Conservation (phyloP, 2,888 invertebrate species). For the Scelioninae gen. 1 region DNA sequence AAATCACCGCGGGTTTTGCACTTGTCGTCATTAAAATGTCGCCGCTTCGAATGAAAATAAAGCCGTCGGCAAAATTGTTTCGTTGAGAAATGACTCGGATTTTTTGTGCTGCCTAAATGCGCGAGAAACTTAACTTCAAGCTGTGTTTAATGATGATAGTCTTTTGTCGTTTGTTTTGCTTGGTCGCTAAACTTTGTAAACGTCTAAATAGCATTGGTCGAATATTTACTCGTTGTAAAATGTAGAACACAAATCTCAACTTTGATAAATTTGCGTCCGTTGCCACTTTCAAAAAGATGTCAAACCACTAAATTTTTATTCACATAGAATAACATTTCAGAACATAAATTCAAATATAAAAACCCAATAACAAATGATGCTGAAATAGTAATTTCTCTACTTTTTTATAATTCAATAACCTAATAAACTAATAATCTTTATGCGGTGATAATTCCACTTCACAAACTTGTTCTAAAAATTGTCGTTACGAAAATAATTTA, state of each 20-base stretch:
- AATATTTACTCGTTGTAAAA: not conserved
- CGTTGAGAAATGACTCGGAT: constrained; percentile 45
- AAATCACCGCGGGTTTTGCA: constrained; percentile 60
- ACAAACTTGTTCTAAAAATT: too few species aligned
- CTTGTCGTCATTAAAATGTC: constrained; percentile 67
- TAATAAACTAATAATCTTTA: too few species aligned
- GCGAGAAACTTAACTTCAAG: constrained; percentile 22
- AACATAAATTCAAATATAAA: too few species aligned
- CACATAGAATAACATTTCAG: too few species aligned
- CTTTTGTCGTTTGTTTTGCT: constrained; percentile 40
- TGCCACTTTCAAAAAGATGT: too few species aligned
- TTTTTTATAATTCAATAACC: too few species aligned
- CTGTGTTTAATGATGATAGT: constrained; percentile 41
- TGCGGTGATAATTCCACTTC: too few species aligned
- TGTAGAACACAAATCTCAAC: not conserved
- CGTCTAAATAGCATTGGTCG: constrained; percentile 8
- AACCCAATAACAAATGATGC: too few species aligned
- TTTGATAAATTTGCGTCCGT: too few species aligned
- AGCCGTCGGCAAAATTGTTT: constrained; percentile 54
- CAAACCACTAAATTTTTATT: too few species aligned
- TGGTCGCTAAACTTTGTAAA: constrained; percentile 25
- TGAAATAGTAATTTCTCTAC: too few species aligned
- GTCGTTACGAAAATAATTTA: too few species aligned
- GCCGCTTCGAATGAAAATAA: constrained; percentile 61
- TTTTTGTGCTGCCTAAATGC: constrained; percentile 38